Conservation (phyloP, 2,113 vertebrate species). For the Ptilonorhynchus violaceus region DNA sequence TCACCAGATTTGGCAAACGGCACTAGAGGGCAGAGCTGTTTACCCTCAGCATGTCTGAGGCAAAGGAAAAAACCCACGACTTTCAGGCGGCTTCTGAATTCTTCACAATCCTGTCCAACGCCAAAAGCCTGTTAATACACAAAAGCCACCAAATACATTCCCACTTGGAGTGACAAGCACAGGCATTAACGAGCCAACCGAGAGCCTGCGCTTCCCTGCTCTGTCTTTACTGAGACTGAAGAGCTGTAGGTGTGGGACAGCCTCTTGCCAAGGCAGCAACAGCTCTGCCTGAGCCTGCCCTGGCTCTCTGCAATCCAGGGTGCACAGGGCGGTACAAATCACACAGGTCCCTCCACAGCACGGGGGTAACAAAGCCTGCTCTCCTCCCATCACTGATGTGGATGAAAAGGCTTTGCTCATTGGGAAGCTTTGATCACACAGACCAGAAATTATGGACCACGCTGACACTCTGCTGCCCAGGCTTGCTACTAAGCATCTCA, state of each 20-base stretch:
- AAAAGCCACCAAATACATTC: neutral
- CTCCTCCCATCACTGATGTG: neutral
- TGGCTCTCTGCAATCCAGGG: neutral
- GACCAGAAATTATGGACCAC: neutral
- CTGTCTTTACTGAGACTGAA: neutral
- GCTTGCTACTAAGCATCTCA: neutral
- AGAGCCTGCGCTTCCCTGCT: neutral
- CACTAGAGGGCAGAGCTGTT: conserved; percentile 54
- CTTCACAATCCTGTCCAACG: neutral
- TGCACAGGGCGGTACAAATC: neutral
- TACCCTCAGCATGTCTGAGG: neutral
- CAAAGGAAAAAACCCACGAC: rapidly evolving
- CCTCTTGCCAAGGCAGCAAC: neutral
- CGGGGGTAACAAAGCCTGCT: neutral
- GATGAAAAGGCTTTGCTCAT: neutral
- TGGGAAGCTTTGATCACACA: neutral
- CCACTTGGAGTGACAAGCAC: neutral
- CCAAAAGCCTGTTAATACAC: neutral
- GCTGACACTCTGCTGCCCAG: neutral
- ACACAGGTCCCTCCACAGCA: neutral
- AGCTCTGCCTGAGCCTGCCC: neutral
- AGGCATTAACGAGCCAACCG: rapidly evolving
- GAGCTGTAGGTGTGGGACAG: neutral
- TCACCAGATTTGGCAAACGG: neutral
- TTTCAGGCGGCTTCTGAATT: neutral